Base-by-base conservation (phyloP, 2,113 vertebrate genomes). In the Mesembrinibis cayennensis region DNA sequence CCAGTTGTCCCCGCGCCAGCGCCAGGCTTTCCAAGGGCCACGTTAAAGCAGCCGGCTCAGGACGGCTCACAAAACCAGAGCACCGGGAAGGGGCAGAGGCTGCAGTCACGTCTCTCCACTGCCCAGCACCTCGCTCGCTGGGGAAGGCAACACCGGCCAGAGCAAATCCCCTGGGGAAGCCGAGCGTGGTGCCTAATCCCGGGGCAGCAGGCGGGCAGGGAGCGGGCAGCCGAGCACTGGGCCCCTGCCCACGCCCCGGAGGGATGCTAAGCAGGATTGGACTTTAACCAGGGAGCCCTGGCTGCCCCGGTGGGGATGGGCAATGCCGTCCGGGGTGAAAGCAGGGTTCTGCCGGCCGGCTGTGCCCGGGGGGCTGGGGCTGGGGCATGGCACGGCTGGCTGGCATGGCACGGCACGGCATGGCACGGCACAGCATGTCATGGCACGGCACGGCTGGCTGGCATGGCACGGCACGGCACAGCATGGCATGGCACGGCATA, bases 211-310 rank as follows among this genome's bases (percentile, higher is more conserved):
- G 55, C 21, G 3, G 42, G n/a, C 38, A 62, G 16, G 42, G 67
- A 91, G 80, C 6, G 0, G 45, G 80, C 44, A 73, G 61, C 56
- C 5, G 44, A 50, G 67, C 4, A 8, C 71, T 11, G 87, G 49
- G 71, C 52, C 89, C 38, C 61, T 30, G 56, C 76, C 86, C 7
- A 56, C 85, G 69, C 55, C 59, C 50, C 2, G 6, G 13, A 18
- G 52, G 32, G 52, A 82, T 4, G 38, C 74, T 85, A 90, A 95
- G 66, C 82, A 34, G 94, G 96, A 94, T 82, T 93, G 94, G 90
- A 96, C 94, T 97, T 97, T 88, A 96, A 59, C 90, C 95, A 11
- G 11, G 10, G 50, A 73, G 59, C 30, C 22, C 44, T 1, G 61
- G n/a, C 45, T 47, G 45, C 53, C 21, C 55, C 16, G 10, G 34